phyloP scores from a whole-genome alignment of 2,113 vertebrate species.

The Spheniscus mendiculus region DNA sequence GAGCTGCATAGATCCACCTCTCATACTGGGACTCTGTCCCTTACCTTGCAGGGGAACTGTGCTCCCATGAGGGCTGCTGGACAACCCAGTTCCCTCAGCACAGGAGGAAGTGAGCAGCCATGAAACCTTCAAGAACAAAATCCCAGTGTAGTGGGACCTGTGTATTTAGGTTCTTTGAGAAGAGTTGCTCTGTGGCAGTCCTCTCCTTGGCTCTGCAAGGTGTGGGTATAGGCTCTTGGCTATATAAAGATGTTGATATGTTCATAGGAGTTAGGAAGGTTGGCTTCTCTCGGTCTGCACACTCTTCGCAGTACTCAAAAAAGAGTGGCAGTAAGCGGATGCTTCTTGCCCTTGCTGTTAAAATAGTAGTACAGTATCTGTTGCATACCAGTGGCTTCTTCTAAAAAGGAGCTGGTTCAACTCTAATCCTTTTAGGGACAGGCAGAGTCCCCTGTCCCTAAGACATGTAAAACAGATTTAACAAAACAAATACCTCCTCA shows the following conservation, averaged over 20 bases:
- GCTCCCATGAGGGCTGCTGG: neutral
- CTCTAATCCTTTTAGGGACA: neutral
- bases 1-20: neutral
- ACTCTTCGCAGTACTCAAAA: neutral
- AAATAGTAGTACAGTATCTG: neutral
- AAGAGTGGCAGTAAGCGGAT: neutral
- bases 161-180: neutral
- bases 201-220: neutral
- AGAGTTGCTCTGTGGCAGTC: neutral
- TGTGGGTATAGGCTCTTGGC: neutral
- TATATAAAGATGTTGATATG: neutral
- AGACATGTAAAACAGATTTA: neutral
- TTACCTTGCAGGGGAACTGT: neutral
- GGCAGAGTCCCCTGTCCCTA: neutral
- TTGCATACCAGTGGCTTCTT: neutral
- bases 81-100: neutral
- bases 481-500: neutral
- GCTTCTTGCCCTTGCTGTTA: neutral
- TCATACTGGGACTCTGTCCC: neutral
- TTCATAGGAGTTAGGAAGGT: neutral
- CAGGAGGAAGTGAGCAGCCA: neutral
- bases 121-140: neutral
- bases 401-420: neutral
- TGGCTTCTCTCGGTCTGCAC: neutral
- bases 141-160: neutral